Conservation (phyloP, 2,888 invertebrate genomes). For the Mallateleia sp. region DNA sequence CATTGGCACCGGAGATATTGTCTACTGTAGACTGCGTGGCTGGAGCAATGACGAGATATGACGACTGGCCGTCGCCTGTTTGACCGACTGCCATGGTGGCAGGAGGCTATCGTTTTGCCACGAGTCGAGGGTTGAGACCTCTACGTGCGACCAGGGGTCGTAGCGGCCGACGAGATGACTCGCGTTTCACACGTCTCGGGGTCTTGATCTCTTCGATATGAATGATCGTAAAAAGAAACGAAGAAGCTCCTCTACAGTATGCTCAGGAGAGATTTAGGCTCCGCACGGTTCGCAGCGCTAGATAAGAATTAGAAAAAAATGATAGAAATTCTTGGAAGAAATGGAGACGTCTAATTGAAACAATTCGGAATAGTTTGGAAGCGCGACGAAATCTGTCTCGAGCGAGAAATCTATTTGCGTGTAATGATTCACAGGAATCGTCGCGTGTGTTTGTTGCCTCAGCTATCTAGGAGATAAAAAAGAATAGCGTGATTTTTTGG, state of each 20-base stretch:
- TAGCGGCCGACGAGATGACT: slow-evolving; percentile 70
- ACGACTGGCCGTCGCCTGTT: slow-evolving; percentile 70
- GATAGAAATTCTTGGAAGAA: neutral
- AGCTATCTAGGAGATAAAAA: slow-evolving; percentile 66
- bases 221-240: slow-evolving; percentile 52
- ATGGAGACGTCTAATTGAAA: too few relatives aligned
- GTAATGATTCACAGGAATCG: slow-evolving; percentile 76
- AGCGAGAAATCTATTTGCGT: slow-evolving; percentile 73
- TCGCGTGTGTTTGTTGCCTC: slow-evolving; percentile 41
- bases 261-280: slow-evolving; percentile 18
- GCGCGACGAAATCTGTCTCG: slow-evolving; percentile 45
- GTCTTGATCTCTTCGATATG: slow-evolving; percentile 77
- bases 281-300: neutral
- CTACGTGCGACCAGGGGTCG: slow-evolving; percentile 79
- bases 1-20: slow-evolving; percentile 62
- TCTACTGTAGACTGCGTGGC: slow-evolving; percentile 86
- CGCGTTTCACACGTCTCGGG: slow-evolving; percentile 58
- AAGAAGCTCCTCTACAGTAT: slow-evolving; percentile 20
- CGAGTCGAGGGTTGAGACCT: slow-evolving; percentile 83
- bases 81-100: slow-evolving; percentile 78
- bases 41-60: slow-evolving; percentile 82
- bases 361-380: too few relatives aligned
- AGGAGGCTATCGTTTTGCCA: slow-evolving; percentile 82
- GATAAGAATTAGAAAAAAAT: slow-evolving; percentile 23
- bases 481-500: slow-evolving; percentile 68